These are phyloP conservation scores for Sarcophaga bullata DNA, from an alignment of 1,140 invertebrate species.

Conservation along the genomic window DNA sequence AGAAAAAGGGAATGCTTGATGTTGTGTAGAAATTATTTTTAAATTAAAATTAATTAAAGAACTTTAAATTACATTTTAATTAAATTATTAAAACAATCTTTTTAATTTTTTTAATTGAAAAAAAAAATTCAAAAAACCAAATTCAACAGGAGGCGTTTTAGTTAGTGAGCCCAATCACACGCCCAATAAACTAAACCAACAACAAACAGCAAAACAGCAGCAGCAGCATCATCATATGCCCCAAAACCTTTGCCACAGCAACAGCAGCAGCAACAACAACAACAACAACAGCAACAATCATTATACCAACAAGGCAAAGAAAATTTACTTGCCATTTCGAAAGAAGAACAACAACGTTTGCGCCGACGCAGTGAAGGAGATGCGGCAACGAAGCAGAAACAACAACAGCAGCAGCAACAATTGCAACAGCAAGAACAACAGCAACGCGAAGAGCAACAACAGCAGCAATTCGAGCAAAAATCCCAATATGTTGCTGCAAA, in stretches of 20 bases:
- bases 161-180: constrained; percentile 46
- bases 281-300: constrained; percentile 46
- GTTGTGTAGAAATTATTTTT: constrained; percentile 40
- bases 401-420: constrained; percentile 48
- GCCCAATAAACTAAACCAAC: neutral
- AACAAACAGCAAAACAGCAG: neutral
- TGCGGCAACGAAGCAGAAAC: constrained; percentile 53
- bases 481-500: constrained; percentile 22
- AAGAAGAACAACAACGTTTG: constrained; percentile 56
- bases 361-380: constrained; percentile 64
- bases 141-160: constrained; percentile 39
- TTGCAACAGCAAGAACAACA: constrained; percentile 39
- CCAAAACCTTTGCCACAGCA: constrained; percentile 27
- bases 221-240: constrained; percentile 36
- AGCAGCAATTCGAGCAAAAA: constrained; percentile 12
- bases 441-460: constrained; percentile 46
- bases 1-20: constrained; percentile 41
- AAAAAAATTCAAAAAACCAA: neutral
- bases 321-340: constrained; percentile 46
- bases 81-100: neutral
- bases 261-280: constrained; percentile 40
- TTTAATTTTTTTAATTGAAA: constrained; percentile 20
- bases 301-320: constrained; percentile 49
- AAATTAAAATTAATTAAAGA: constrained; percentile 20
- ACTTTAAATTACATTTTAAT: too few relatives aligned